Percentiles rank a stretch among this genome's conserved stretches.
phyloP scores from a whole-genome alignment of 2,113 vertebrate genomes.

The Hypomesus transpacificus region DNA sequence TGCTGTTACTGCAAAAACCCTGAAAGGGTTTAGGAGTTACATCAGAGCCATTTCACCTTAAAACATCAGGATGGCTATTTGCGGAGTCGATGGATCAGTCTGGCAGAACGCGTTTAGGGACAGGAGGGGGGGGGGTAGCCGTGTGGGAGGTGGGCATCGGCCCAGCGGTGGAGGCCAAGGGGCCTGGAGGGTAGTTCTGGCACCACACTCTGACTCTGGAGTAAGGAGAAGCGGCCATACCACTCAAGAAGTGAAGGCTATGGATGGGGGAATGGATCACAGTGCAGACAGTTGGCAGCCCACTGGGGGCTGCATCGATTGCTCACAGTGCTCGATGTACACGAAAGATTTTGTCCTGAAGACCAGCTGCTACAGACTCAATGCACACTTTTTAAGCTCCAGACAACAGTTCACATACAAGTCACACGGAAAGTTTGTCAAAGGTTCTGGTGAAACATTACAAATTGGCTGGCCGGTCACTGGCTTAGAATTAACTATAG shows the following conservation, averaged over 20 bases:
- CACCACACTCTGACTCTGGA: constrained; percentile 69
- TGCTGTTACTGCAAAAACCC: constrained; percentile 32
- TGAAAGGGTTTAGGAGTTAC: constrained; percentile 32
- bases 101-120: constrained; percentile 23
- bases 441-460: constrained; percentile 8
- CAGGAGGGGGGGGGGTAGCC: too few relatives aligned
- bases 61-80: constrained; percentile 24
- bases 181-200: constrained; percentile 67
- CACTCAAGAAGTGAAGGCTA: constrained; percentile 20
- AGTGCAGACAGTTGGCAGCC: constrained; percentile 67
- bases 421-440: constrained; percentile 10
- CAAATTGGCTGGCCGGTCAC: constrained; percentile 37
- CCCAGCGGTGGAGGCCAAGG: constrained; percentile 41
- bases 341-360: not conserved
- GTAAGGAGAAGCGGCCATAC: not conserved
- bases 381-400: constrained; percentile 1
- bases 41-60: constrained; percentile 25
- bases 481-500: constrained; percentile 16
- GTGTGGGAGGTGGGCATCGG: constrained; percentile 14
- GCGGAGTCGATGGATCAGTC: constrained; percentile 22
- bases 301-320: constrained; percentile 8
- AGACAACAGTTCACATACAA: constrained; percentile 7
- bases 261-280: constrained; percentile 66
- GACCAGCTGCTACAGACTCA: not conserved
- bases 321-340: constrained; percentile 11